Evolutionary conservation across 2,113 vertebrate species (phyloP).

Genomic region (Neopipo cinnamomea): DNA sequence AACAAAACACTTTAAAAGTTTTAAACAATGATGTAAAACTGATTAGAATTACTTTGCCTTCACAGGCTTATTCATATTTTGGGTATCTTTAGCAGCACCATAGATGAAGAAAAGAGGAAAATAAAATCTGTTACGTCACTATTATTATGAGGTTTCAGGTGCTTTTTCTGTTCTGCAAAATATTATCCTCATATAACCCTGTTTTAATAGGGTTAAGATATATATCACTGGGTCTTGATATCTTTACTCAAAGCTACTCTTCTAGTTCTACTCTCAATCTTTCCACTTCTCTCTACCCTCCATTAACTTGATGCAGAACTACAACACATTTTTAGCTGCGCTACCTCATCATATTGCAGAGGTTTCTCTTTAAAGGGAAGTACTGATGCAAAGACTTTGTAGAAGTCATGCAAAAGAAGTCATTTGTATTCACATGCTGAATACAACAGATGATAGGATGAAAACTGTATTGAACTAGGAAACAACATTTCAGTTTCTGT

Average conservation of each 20-base stretch:
- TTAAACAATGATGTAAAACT: background rate
- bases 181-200: background rate
- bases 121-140: background rate
- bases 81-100: background rate
- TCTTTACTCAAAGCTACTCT: background rate
- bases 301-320: background rate
- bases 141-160: fast-evolving
- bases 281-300: background rate
- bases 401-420: too few species aligned
- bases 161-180: background rate
- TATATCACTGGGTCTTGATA: background rate
- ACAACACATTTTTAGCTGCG: background rate
- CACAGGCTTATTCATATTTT: background rate
- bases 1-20: background rate
- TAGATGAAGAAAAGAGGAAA: background rate
- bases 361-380: background rate
- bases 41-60: background rate
- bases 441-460: background rate
- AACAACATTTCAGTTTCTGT: background rate
- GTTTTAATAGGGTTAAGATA: background rate
- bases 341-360: background rate
- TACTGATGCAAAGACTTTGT: background rate
- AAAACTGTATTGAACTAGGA: background rate
- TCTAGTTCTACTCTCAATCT: background rate
- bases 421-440: background rate